Conservation (phyloP, 1,140 invertebrate species). For the Drosophila novamexicana region DNA sequence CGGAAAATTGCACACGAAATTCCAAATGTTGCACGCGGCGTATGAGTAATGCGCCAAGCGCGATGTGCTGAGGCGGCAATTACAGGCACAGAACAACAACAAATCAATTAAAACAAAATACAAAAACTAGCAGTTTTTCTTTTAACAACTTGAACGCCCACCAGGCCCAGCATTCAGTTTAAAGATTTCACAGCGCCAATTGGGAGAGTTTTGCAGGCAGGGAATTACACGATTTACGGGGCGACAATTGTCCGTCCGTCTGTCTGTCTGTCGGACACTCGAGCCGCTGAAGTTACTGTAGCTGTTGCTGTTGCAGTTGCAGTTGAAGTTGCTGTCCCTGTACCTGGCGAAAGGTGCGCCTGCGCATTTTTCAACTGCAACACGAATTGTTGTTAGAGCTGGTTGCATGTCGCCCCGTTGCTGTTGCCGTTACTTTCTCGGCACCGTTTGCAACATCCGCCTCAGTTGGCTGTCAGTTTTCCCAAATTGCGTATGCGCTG, state of each 20-base stretch:
- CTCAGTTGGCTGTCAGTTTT: conserved; percentile 67
- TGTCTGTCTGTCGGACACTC: conserved; percentile 1
- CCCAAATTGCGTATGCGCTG: conserved; percentile 75
- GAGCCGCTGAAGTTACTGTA: not conserved
- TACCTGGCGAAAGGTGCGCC: conserved; percentile 75
- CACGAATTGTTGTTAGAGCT: conserved; percentile 58
- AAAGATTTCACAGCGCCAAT: conserved; percentile 61
- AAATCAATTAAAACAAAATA: conserved; percentile 73
- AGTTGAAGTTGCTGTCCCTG: conserved; percentile 6
- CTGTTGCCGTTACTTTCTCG: conserved; percentile 73
- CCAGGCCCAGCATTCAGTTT: conserved; percentile 64
- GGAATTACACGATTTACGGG: conserved; percentile 73
- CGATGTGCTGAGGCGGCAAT: conserved; percentile 37
- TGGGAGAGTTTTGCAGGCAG: conserved; percentile 27
- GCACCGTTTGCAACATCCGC: conserved; percentile 60
- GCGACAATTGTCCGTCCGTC: conserved; percentile 67
- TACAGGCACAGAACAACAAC: conserved; percentile 57
- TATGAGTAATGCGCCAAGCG: conserved; percentile 69
- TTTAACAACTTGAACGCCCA: conserved; percentile 52
- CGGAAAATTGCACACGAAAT: conserved; percentile 77
- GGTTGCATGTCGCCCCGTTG: conserved; percentile 22
- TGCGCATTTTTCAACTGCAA: conserved; percentile 67
- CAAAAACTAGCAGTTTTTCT: not conserved
- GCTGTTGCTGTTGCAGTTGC: not conserved
- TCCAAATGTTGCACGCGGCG: conserved; percentile 53